Percentiles rank a stretch among this genome's conserved stretches.
Conservation (phyloP, 2,113 vertebrate species). For the Antechinus stuartii region DNA sequence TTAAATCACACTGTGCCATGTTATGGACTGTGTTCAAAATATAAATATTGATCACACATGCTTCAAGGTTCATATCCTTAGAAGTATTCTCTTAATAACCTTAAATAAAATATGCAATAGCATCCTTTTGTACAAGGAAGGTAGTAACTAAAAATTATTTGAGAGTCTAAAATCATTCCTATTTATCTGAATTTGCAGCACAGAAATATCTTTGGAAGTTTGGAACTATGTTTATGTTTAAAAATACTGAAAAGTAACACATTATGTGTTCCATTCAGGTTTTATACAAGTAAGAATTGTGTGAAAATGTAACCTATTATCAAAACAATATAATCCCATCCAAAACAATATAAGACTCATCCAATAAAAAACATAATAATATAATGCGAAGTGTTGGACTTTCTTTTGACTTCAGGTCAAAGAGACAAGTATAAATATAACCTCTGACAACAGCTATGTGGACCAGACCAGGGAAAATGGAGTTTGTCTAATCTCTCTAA, state of each 20-base stretch:
- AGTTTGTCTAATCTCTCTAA: neutral
- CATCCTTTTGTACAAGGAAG: conserved; percentile 10
- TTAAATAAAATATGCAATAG: conserved; percentile 33
- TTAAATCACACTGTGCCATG: conserved; percentile 42
- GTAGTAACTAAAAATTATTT: neutral
- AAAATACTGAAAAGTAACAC: neutral
- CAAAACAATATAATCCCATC: neutral
- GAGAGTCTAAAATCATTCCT: neutral
- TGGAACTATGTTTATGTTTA: neutral
- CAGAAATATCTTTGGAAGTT: neutral
- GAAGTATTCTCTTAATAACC: conserved; percentile 34
- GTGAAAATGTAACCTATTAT: neutral
- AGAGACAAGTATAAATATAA: neutral
- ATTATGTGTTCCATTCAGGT: neutral
- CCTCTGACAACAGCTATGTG: neutral
- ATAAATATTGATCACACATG: neutral
- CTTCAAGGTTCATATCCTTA: conserved; percentile 44
- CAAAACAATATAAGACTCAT: neutral
- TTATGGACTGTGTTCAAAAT: conserved; percentile 48
- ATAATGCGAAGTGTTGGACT: neutral
- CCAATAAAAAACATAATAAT: neutral
- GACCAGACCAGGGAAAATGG: neutral
- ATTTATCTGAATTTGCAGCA: neutral
- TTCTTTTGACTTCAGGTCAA: neutral
- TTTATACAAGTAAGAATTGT: neutral